Evolutionary conservation across 2,797 vertebrate species (phyloP).

Genomic region (Notoglanidium macrostoma): DNA sequence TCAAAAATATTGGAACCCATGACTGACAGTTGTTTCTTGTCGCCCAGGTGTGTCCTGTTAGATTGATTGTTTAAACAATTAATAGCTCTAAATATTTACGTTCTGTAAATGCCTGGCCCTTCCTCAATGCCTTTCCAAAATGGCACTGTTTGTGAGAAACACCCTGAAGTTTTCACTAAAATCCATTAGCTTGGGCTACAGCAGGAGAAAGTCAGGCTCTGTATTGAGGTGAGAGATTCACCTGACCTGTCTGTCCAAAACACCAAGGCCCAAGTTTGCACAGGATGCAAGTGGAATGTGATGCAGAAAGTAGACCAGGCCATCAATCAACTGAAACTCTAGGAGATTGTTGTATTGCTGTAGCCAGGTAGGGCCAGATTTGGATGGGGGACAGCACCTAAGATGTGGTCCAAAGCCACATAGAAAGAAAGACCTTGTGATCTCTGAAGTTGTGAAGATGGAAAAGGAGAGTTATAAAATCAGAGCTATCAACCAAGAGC

Average conservation of each 20-base stretch:
- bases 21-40: neutral
- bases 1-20: neutral
- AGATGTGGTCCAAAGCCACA: neutral
- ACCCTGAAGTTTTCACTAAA: too few species aligned
- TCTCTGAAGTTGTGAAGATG: neutral
- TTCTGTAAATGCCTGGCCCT: too few species aligned
- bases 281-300: neutral
- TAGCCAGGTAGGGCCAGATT: too few species aligned
- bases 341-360: neutral
- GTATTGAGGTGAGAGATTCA: too few species aligned
- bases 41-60: neutral
- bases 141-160: too few species aligned
- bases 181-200: too few species aligned
- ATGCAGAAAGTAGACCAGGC: neutral
- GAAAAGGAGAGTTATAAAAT: neutral
- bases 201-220: too few species aligned
- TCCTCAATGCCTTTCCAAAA: too few species aligned
- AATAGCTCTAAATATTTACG: neutral
- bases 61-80: neutral
- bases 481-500: too few species aligned
- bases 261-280: too few species aligned
- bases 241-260: too few species aligned
- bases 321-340: neutral
- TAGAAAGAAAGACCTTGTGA: neutral
- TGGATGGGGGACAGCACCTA: neutral